phyloP scores from a whole-genome alignment of 1,140 invertebrate species.

The Bombus impatiens region DNA sequence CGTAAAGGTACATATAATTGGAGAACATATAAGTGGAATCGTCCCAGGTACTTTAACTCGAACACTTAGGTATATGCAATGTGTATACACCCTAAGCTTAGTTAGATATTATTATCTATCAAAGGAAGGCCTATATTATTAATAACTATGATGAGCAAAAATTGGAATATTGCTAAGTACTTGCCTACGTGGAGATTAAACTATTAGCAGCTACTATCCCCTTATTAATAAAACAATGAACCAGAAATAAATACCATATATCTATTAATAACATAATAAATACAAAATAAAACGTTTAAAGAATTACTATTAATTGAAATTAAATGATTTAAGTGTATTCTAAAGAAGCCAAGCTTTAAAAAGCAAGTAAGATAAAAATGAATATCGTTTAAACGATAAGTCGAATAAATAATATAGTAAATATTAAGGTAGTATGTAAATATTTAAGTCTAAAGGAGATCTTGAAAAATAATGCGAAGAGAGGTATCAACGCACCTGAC shows the following conservation, averaged over 20 bases:
- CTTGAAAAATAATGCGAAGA: background rate
- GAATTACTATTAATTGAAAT: background rate
- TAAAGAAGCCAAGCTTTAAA: background rate
- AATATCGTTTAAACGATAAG: background rate
- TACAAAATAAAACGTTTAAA: background rate
- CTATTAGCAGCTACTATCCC: background rate
- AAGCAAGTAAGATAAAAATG: background rate
- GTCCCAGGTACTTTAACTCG: too few relatives aligned
- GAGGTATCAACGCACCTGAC: background rate
- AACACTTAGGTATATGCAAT: background rate
- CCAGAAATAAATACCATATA: background rate
- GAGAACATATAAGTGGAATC: background rate
- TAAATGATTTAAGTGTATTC: background rate
- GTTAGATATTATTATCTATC: background rate
- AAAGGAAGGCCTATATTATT: background rate
- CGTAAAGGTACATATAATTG: background rate
- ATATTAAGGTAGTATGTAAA: background rate
- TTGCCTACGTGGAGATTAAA: constrained; percentile 16
- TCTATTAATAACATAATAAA: background rate
- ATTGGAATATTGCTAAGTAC: background rate
- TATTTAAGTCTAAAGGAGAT: background rate
- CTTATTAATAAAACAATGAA: background rate
- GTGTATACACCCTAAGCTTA: too few relatives aligned
- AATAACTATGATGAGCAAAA: background rate
- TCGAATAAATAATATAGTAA: background rate